Percentiles rank a stretch among this genome's conserved stretches.
phyloP scores from a whole-genome alignment of 1,140 invertebrate genomes.

The Drosophila sulfurigaster region DNA sequence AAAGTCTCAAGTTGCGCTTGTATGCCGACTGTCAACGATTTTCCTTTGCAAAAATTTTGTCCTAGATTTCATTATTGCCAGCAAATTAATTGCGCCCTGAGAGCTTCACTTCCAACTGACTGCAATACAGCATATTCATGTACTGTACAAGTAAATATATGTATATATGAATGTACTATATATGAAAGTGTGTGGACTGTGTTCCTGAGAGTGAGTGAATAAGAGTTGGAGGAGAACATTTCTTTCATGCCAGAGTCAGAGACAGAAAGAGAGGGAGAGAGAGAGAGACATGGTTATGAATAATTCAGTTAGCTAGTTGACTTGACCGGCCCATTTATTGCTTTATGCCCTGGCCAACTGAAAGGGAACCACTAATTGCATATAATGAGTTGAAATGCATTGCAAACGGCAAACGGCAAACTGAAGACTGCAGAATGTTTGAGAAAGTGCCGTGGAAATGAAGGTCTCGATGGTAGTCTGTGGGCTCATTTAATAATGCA shows the following conservation, averaged over 20 bases:
- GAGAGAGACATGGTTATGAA: slow-evolving; percentile 44
- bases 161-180: background rate
- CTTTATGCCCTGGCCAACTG: slow-evolving; percentile 32
- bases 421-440: slow-evolving; percentile 34
- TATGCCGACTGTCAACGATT: slow-evolving; percentile 73
- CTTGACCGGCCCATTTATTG: slow-evolving; percentile 54
- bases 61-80: slow-evolving; percentile 82
- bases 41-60: slow-evolving; percentile 74
- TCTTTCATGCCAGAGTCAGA: slow-evolving; percentile 13
- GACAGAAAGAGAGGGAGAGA: background rate
- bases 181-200: background rate
- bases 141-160: background rate
- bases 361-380: slow-evolving; percentile 68
- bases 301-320: slow-evolving; percentile 67
- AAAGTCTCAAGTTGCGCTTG: slow-evolving; percentile 17
- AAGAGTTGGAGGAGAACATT: background rate
- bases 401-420: slow-evolving; percentile 1
- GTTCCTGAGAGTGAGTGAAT: background rate
- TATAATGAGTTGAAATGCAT: slow-evolving; percentile 64
- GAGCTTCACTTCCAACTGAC: slow-evolving; percentile 19
- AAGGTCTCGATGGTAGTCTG: slow-evolving; percentile 23
- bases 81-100: slow-evolving; percentile 76
- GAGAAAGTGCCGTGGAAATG: slow-evolving; percentile 37
- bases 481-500: slow-evolving; percentile 29
- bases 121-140: slow-evolving; percentile 22